Conservation (phyloP, 2,888 invertebrate genomes). For the Unio pictorum region DNA sequence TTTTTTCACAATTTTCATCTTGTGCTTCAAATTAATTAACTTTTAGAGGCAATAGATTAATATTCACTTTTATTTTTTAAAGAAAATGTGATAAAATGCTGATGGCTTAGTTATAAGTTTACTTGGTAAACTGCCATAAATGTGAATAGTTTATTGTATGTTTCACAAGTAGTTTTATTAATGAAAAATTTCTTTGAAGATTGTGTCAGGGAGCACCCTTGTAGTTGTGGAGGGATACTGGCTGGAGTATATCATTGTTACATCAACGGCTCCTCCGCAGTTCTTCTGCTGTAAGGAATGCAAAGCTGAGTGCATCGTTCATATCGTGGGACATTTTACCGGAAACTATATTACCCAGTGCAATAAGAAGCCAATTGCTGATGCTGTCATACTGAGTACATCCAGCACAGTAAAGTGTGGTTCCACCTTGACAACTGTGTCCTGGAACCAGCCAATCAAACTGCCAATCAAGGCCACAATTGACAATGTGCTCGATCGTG, state of each 20-base stretch:
- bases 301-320: slow-evolving; percentile 48
- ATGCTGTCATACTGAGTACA: slow-evolving; percentile 27
- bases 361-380: slow-evolving; percentile 28
- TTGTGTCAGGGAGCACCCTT: slow-evolving; percentile 26
- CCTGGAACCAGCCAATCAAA: slow-evolving; percentile 40
- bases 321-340: slow-evolving; percentile 39
- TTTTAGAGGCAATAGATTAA: too few species aligned
- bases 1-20: too few species aligned
- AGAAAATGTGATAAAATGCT: too few species aligned
- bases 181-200: slow-evolving; percentile 6
- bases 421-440: slow-evolving; percentile 29
- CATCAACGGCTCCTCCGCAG: slow-evolving; percentile 48
- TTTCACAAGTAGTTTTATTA: background rate
- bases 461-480: slow-evolving; percentile 49
- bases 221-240: slow-evolving; percentile 47
- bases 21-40: too few species aligned
- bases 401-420: slow-evolving; percentile 40
- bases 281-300: slow-evolving; percentile 48
- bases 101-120: too few species aligned
- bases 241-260: slow-evolving; percentile 32
- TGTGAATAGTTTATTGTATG: too few species aligned
- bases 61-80: too few species aligned
- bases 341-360: slow-evolving; percentile 36
- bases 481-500: slow-evolving; percentile 46
- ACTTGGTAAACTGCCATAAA: too few species aligned